Conservation (phyloP, 2,888 invertebrate species). For the Melipona beecheii region DNA sequence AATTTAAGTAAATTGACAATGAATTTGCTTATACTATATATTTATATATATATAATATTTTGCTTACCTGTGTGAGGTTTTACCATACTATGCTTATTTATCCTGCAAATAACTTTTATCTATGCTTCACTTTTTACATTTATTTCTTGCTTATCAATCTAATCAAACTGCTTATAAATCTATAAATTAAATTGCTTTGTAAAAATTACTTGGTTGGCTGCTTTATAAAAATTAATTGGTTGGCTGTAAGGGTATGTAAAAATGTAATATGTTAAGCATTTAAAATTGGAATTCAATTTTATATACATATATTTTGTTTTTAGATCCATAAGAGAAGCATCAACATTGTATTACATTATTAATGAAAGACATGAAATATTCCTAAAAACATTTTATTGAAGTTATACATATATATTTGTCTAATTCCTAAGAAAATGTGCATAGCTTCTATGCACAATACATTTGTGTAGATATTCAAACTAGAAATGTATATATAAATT, state of each 20-base stretch:
- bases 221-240: conserved; percentile 21
- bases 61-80: conserved; percentile 35
- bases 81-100: conserved; percentile 12
- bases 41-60: conserved; percentile 7
- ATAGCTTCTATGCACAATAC: conserved; percentile 24
- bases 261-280: conserved; percentile 9
- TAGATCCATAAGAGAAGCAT: conserved; percentile 62
- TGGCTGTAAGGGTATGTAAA: conserved; percentile 49
- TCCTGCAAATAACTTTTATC: conserved; percentile 30
- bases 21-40: conserved; percentile 32
- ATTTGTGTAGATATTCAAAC: conserved; percentile 27
- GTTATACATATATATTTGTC: conserved; percentile 59
- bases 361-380: conserved; percentile 63
- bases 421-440: conserved; percentile 39
- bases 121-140: conserved; percentile 40
- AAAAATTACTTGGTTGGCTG: neutral
- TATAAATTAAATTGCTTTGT: conserved; percentile 47
- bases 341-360: conserved; percentile 20
- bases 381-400: conserved; percentile 67
- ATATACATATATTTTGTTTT: conserved; percentile 51
- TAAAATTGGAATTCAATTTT: neutral
- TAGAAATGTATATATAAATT: conserved; percentile 20
- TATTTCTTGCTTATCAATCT: conserved; percentile 43
- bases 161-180: conserved; percentile 37
- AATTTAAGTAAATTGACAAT: conserved; percentile 73